phyloP scores from a whole-genome alignment of 1,140 invertebrate genomes.

The Aricia agestis region DNA sequence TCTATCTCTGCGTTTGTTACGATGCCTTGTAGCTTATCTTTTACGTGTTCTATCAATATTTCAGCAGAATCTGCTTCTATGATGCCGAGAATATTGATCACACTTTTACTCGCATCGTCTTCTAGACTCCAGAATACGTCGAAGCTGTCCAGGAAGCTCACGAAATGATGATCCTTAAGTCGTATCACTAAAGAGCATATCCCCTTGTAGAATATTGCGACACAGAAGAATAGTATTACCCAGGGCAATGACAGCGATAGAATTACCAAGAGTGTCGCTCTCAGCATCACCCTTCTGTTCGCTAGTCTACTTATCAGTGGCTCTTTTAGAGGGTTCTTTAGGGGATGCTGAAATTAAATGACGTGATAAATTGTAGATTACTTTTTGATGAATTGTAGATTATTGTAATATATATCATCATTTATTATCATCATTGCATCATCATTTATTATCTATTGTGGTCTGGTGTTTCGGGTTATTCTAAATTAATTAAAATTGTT shows the following conservation, averaged over 20 bases:
- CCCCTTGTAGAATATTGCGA: conserved; percentile 47
- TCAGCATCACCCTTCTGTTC: conserved; percentile 31
- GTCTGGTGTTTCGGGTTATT: no score
- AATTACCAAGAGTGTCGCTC: conserved; percentile 35
- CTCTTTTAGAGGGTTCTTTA: background rate
- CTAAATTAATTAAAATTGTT: no score
- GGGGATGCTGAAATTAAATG: background rate
- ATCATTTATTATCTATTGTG: no score
- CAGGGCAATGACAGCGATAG: conserved; percentile 43
- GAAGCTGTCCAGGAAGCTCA: conserved; percentile 66
- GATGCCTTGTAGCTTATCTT: conserved; percentile 39
- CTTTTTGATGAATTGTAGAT: no score
- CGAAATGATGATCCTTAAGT: conserved; percentile 55
- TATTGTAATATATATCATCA: no score
- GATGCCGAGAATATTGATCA: conserved; percentile 67
- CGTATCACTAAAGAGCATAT: conserved; percentile 45
- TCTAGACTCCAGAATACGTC: conserved; percentile 76
- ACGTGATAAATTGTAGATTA: no score
- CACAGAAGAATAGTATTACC: conserved; percentile 33
- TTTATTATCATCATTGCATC: no score
- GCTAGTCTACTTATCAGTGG: conserved; percentile 30
- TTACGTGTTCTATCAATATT: conserved; percentile 38
- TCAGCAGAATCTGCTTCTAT: conserved; percentile 56
- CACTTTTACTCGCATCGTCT: conserved; percentile 49
- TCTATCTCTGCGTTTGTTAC: conserved; percentile 29